phyloP scores from a whole-genome alignment of 2,797 vertebrate species.

The Sus cebifrons region DNA sequence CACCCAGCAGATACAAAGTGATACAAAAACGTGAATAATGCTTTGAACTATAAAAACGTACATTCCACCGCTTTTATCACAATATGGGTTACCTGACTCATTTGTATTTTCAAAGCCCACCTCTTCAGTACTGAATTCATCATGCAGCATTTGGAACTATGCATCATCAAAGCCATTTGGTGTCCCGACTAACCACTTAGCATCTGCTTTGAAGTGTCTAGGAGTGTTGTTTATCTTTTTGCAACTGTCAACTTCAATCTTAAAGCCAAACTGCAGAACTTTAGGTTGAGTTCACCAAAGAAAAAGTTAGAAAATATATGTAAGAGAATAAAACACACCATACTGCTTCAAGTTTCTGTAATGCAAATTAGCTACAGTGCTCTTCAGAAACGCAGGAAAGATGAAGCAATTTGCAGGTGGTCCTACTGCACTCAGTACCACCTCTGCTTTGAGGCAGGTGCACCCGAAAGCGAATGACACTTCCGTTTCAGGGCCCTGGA shows the following conservation, averaged over 20 bases:
- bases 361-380: neutral
- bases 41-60: neutral
- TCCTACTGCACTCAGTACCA: too few species aligned
- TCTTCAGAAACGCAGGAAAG: conserved; percentile 25
- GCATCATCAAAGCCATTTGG: conserved; percentile 30
- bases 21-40: neutral
- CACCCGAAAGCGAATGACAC: neutral
- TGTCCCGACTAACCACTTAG: conserved; percentile 1
- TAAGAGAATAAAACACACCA: conserved; percentile 7
- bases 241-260: neutral
- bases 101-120: neutral
- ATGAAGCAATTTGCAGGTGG: neutral
- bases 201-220: conserved; percentile 37
- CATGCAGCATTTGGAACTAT: conserved; percentile 1
- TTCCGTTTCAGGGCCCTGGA: neutral
- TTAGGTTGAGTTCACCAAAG: conserved; percentile 12
- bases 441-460: neutral
- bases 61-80: neutral
- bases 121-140: conserved; percentile 30
- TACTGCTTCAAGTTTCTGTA: conserved; percentile 15
- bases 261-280: conserved; percentile 10
- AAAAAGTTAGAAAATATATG: neutral
- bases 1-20: neutral
- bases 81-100: neutral
- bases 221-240: conserved; percentile 24